phyloP scores from a whole-genome alignment of 1,140 invertebrate species.

The Melipona quadrifasciata region DNA sequence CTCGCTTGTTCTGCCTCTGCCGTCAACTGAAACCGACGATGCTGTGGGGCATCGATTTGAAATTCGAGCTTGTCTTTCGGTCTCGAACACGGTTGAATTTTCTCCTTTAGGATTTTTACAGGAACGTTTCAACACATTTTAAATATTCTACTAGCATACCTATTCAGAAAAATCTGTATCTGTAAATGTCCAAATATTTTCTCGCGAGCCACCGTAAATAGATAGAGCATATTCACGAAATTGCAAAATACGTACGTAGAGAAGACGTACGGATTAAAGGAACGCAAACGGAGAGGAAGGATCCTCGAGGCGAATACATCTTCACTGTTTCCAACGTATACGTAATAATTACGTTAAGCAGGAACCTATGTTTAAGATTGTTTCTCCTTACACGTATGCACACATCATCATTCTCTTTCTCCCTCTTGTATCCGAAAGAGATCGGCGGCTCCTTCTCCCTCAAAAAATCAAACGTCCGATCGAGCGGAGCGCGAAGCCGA shows the following conservation, averaged over 20 bases:
- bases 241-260: neutral
- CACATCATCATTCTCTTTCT: neutral
- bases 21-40: neutral
- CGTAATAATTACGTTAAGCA: constrained; percentile 46
- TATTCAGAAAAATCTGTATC: too few species aligned
- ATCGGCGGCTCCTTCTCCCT: constrained; percentile 40
- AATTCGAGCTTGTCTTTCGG: constrained; percentile 54
- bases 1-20: constrained; percentile 5
- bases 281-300: neutral
- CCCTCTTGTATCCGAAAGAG: constrained; percentile 2
- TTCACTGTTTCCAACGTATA: constrained; percentile 40
- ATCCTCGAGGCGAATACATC: constrained; percentile 49
- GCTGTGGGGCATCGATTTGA: constrained; percentile 39
- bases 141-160: neutral
- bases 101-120: neutral
- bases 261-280: neutral
- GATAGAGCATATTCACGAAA: neutral
- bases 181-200: too few species aligned
- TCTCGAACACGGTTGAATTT: constrained; percentile 22
- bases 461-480: constrained; percentile 27
- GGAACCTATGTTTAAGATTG: constrained; percentile 58
- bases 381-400: too few species aligned
- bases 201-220: neutral
- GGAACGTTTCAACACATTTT: neutral
- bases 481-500: neutral